These are phyloP conservation scores for Drosophila watanabei DNA, from an alignment of 1,140 invertebrate species.

Conservation along the genomic window DNA sequence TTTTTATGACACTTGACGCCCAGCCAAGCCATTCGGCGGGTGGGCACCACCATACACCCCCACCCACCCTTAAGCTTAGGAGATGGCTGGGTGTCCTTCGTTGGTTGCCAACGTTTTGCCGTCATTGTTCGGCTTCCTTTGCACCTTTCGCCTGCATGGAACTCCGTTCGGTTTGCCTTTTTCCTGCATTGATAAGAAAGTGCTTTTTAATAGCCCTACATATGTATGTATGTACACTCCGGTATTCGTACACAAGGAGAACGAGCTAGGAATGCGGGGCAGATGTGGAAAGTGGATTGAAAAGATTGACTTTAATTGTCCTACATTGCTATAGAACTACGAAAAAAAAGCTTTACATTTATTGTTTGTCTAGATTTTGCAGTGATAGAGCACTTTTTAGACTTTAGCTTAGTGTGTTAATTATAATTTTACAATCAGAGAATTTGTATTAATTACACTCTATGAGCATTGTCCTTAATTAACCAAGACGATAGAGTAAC, in stretches of 20 bases:
- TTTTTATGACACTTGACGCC: conserved; percentile 82
- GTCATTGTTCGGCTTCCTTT: conserved; percentile 54
- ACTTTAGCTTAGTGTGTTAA: background rate
- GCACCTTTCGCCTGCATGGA: conserved; percentile 62
- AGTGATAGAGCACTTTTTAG: background rate
- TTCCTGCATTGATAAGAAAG: conserved; percentile 66
- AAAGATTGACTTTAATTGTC: conserved; percentile 35
- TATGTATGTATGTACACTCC: conserved; percentile 28
- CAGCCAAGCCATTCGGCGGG: conserved; percentile 58
- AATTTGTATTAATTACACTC: background rate
- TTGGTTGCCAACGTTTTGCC: conserved; percentile 40
- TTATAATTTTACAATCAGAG: background rate
- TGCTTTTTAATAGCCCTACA: conserved; percentile 73
- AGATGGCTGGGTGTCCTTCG: conserved; percentile 7
- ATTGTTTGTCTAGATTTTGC: background rate
- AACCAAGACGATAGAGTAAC: too few species aligned
- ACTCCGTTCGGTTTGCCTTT: conserved; percentile 63
- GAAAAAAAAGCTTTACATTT: background rate
- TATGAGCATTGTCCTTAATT: background rate
- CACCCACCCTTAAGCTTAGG: background rate
- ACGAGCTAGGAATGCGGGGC: background rate
- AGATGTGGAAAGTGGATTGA: conserved; percentile 6
- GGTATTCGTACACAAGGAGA: conserved; percentile 32
- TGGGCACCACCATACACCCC: background rate
- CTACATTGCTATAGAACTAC: background rate